Base-by-base conservation (phyloP, 2,888 invertebrate genomes). In the Phrixothrix hirtus region DNA sequence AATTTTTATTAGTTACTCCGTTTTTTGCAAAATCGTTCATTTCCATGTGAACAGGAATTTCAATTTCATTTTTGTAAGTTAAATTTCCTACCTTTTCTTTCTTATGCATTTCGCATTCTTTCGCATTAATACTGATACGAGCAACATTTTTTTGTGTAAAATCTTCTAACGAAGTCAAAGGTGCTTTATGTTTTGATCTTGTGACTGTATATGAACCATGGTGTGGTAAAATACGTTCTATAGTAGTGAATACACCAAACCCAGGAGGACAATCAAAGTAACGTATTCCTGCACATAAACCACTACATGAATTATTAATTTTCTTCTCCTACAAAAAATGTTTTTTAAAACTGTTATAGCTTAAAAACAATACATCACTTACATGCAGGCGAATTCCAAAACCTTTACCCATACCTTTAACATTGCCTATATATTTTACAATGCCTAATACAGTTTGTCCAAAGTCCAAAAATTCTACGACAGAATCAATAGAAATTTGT, bases 341-440 rank as follows among this genome's bases (percentile, higher is more conserved):
- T 35, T 42, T 9, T 31, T 12, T 26, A 44, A 29, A 32, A 43
- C 17, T 30, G n/a, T n/a, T n/a, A n/a, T n/a, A n/a, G n/a, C n/a
- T n/a, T 29, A 29, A 3, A 44, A 30, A 36, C 3, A 31, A 35
- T 10, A 51, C 2, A 42, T 10, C 6, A 21, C 71, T 76, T 74
- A 83, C 83, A 78, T 81, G 73, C 62, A 83, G 64, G 64, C 81
- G 79, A 53, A 83, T 73, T 35, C 81, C 83, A 67, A 80, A 79
- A 66, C 80, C 81, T 64, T 78, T 78, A 57, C 82, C 81, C 42
- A 82, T 69, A 54, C 82, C 79, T 49, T 74, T 69, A 41, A 82
- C 80, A 37, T 72, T 69, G 21, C 83, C 83, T 61, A 82, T 80
- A 62, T 77, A 82, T 59, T 77, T 77, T 39, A 83, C 78, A 55